phyloP scores from a whole-genome alignment of 2,113 vertebrate species.

The Apodemus sylvaticus region DNA sequence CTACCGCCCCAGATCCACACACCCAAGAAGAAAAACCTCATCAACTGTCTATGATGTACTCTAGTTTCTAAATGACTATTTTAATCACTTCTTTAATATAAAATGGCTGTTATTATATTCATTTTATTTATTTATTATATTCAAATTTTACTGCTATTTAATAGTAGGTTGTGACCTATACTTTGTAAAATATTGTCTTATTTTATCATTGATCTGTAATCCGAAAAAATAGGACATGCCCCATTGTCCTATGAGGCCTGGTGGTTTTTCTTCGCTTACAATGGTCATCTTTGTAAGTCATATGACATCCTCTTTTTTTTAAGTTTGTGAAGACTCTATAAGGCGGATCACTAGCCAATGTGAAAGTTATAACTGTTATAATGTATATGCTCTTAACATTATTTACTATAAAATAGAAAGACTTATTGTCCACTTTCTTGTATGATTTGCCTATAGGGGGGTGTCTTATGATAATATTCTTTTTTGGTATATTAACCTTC shows the following conservation, averaged over 20 bases:
- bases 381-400: not conserved
- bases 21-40: not conserved
- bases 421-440: not conserved
- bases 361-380: not conserved
- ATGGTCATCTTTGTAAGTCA: not conserved
- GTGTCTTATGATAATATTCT: not conserved
- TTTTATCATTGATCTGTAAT: not conserved
- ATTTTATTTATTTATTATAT: not conserved
- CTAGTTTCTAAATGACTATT: not conserved
- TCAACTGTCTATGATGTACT: not conserved
- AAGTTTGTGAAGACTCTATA: not conserved
- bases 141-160: not conserved
- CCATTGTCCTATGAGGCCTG: not conserved
- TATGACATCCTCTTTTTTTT: slow-evolving; percentile 28
- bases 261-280: not conserved
- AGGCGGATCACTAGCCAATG: not conserved
- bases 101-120: not conserved
- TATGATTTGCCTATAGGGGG: not conserved
- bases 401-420: not conserved
- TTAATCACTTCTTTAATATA: not conserved
- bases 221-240: not conserved
- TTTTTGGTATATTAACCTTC: not conserved
- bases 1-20: not conserved
- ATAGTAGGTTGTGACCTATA: not conserved
- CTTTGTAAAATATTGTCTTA: not conserved